Percentiles rank a stretch among this genome's conserved stretches.
Evolutionary conservation across 1,140 invertebrate genomes (phyloP).

Genomic region (Matsumurasca onukii): DNA sequence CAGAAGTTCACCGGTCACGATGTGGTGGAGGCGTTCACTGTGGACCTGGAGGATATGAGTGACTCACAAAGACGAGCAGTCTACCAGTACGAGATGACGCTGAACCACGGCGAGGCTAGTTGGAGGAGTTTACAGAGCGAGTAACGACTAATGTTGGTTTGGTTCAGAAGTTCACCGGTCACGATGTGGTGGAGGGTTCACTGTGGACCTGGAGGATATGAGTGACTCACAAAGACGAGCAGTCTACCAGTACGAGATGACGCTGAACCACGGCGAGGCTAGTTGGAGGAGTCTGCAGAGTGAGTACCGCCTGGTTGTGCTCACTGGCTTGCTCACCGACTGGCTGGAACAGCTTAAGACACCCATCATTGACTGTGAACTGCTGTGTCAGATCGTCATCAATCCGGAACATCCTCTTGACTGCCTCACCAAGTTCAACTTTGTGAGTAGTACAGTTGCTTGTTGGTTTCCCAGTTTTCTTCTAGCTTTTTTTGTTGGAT

Average conservation of each 20-base stretch:
- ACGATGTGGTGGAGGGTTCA: slow-evolving; percentile 52
- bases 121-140: slow-evolving; percentile 66
- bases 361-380: slow-evolving; percentile 65
- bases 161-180: slow-evolving; percentile 45
- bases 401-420: slow-evolving; percentile 56
- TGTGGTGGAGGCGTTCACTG: slow-evolving; percentile 51
- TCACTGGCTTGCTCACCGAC: slow-evolving; percentile 63
- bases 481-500: too few species aligned
- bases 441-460: too few species aligned
- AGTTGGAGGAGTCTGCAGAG: slow-evolving; percentile 65
- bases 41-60: slow-evolving; percentile 55
- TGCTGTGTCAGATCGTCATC: slow-evolving; percentile 67
- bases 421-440: slow-evolving; percentile 62
- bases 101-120: slow-evolving; percentile 65
- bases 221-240: slow-evolving; percentile 53
- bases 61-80: slow-evolving; percentile 54
- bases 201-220: slow-evolving; percentile 56
- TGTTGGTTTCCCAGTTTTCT: too few species aligned
- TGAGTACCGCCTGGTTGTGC: slow-evolving; percentile 62
- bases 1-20: slow-evolving; percentile 50
- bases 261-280: slow-evolving; percentile 65
- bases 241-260: slow-evolving; percentile 57
- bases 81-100: slow-evolving; percentile 58
- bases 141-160: slow-evolving; percentile 60
- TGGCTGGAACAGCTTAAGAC: slow-evolving; percentile 69